A percentile compares a stretch with the other conserved stretches of the same genome.
Evolutionary conservation across 2,797 vertebrate species (phyloP).

Genomic region (Cirrhinus molitorella): DNA sequence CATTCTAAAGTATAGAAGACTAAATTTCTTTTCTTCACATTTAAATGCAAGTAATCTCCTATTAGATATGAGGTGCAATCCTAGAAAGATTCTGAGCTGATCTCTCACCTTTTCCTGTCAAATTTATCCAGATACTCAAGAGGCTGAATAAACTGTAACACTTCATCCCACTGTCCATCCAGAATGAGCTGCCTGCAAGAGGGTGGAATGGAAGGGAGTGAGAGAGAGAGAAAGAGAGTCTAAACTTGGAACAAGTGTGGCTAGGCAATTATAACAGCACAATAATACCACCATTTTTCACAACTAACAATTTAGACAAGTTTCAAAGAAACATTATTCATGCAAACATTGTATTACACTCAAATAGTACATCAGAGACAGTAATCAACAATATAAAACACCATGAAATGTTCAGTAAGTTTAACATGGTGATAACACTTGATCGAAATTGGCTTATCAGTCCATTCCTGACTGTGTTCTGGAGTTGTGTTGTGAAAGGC

Average conservation of each 20-base stretch:
- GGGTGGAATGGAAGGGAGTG: neutral
- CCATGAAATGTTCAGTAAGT: neutral
- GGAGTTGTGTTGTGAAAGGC: neutral
- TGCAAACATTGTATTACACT: neutral
- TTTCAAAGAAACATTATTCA: neutral
- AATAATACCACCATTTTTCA: neutral
- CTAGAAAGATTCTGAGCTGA: neutral
- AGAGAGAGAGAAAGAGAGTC: neutral
- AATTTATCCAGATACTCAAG: conserved; percentile 99
- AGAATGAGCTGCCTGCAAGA: conserved; percentile 90
- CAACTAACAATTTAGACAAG: neutral
- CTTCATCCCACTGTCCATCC: conserved; percentile 99
- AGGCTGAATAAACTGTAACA: conserved; percentile 98
- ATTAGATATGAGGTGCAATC: neutral
- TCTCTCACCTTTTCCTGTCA: conserved; percentile 91
- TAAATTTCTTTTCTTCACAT: neutral
- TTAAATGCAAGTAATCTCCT: neutral
- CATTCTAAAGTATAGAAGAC: neutral
- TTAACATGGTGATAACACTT: neutral
- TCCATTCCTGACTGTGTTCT: neutral
- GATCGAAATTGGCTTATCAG: neutral
- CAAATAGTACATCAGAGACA: neutral
- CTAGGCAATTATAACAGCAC: neutral
- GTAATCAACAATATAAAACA: neutral
- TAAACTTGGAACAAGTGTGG: neutral